Conservation (phyloP, 2,113 vertebrate species). For the Amphilophus citrinellus region DNA sequence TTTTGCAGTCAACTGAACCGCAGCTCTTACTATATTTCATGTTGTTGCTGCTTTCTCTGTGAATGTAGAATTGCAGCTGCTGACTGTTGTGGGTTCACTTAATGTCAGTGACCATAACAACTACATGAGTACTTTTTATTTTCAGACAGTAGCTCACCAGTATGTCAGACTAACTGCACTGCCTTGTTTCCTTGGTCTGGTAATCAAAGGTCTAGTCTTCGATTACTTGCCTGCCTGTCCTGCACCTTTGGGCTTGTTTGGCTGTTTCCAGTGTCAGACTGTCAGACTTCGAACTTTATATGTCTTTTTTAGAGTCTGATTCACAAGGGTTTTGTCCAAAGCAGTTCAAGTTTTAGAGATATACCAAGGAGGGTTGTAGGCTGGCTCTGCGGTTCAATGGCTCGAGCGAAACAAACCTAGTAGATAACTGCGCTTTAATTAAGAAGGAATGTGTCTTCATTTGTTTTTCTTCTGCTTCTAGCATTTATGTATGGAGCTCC, state of each 20-base stretch:
- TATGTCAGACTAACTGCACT: constrained; percentile 9
- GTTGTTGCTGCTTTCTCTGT: not conserved
- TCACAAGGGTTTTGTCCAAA: not conserved
- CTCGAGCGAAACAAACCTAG: not conserved
- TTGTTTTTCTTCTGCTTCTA: not conserved
- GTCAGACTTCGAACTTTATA: not conserved
- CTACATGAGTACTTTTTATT: not conserved
- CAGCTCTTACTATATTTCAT: not conserved
- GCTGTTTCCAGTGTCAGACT: not conserved
- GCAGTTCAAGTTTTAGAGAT: not conserved
- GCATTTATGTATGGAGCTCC: not conserved
- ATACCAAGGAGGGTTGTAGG: not conserved
- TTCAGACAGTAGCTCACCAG: not conserved
- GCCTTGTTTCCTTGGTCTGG: constrained; percentile 1
- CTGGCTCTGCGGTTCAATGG: not conserved
- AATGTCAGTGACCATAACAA: constrained; percentile 3
- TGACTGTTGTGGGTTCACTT: not conserved
- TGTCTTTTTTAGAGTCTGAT: not conserved
- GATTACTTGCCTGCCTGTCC: constrained; percentile 19
- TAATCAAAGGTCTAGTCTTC: constrained; percentile 14
- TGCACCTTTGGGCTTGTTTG: constrained; percentile 22
- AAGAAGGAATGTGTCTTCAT: not conserved
- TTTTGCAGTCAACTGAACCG: not conserved
- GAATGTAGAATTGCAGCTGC: not conserved
- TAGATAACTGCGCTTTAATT: not conserved